These are phyloP conservation scores for Bos taurus DNA, from an alignment of 2,113 vertebrate species.

Conservation along the genomic window DNA sequence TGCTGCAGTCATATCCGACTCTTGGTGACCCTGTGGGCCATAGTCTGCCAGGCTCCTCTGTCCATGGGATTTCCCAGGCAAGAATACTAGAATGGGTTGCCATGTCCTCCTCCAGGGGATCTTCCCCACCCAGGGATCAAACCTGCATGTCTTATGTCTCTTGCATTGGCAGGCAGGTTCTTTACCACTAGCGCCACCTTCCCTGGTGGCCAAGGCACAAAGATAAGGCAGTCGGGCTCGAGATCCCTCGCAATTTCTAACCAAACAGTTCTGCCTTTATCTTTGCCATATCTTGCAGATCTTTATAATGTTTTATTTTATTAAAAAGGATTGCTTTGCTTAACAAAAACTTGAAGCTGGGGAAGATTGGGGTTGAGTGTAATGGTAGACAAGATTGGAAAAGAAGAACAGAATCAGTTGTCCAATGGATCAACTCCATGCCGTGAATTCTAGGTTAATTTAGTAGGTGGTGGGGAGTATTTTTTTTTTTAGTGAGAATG, in stretches of 20 bases:
- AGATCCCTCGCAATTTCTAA: not conserved
- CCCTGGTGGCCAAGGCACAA: not conserved
- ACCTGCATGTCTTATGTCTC: not conserved
- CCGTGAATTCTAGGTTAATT: not conserved
- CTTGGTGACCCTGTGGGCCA: not conserved
- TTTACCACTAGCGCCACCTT: not conserved
- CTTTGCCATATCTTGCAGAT: not conserved
- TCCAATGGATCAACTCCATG: not conserved
- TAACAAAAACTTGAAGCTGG: not conserved
- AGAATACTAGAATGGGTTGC: not conserved
- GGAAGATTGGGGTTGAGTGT: not conserved
- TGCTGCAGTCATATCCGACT: not conserved
- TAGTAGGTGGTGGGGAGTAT: not conserved
- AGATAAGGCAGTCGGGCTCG: not conserved
- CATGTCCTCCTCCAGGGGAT: not conserved
- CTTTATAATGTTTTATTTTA: not conserved
- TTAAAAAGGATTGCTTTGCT: not conserved
- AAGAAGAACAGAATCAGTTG: not conserved
- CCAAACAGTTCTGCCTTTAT: not conserved
- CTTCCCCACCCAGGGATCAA: not conserved
- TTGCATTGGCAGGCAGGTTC: not conserved
- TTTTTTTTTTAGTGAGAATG: not conserved
- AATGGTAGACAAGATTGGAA: not conserved
- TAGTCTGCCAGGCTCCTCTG: not conserved
- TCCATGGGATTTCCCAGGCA: not conserved